These are phyloP conservation scores for Apus apus DNA, from an alignment of 2,113 vertebrate species.

Conservation along the genomic window DNA sequence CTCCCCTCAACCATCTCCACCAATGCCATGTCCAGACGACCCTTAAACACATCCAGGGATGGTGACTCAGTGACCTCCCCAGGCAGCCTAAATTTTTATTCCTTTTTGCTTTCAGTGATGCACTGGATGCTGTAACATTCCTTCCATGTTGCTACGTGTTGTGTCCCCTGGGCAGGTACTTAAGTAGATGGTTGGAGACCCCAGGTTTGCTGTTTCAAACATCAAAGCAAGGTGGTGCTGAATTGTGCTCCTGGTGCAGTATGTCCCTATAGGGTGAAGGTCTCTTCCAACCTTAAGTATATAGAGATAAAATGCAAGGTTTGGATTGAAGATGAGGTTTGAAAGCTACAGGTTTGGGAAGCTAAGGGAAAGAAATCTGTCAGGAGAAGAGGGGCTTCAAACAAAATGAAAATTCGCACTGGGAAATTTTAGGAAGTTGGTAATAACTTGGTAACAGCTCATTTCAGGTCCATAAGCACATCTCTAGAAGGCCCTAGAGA, in stretches of 20 bases:
- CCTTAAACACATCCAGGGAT: too few relatives aligned
- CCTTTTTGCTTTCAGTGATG: background rate
- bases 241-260: background rate
- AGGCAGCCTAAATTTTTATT: too few relatives aligned
- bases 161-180: background rate
- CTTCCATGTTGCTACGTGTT: background rate
- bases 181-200: background rate
- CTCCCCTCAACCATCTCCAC: too few relatives aligned
- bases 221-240: background rate
- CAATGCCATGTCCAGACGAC: too few relatives aligned
- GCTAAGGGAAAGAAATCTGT: background rate
- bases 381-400: background rate
- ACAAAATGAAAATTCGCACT: background rate
- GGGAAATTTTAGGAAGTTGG: background rate
- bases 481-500: background rate
- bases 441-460: background rate
- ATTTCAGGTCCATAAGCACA: background rate
- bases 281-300: background rate
- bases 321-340: background rate
- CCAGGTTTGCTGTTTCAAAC: background rate
- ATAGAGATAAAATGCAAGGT: background rate
- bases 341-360: background rate
- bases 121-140: too few relatives aligned
- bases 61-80: too few relatives aligned
- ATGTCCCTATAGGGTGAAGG: rapidly evolving